A percentile compares a stretch with the other conserved stretches of the same genome.
phyloP scores from a whole-genome alignment of 2,888 invertebrate genomes.

The Lamellibrachia columna region DNA sequence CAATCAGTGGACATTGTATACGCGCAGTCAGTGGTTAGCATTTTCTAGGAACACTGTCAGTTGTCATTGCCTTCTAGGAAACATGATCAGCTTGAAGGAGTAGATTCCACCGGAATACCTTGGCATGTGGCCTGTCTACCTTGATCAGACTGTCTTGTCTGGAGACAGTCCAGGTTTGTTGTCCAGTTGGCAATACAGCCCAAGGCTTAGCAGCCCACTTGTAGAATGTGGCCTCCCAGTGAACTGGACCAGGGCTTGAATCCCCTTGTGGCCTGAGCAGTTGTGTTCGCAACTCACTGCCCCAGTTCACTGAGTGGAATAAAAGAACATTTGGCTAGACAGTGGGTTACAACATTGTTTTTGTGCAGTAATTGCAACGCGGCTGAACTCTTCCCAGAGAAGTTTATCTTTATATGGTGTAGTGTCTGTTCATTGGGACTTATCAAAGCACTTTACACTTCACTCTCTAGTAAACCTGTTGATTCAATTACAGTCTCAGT shows the following conservation, averaged over 20 bases:
- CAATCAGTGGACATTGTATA: too few species aligned
- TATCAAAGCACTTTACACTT: background rate
- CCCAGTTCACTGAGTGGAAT: background rate
- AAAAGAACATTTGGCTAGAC: background rate
- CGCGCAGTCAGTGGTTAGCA: too few species aligned
- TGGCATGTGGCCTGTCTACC: background rate
- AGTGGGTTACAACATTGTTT: background rate
- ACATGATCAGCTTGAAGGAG: background rate
- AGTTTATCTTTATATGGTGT: background rate
- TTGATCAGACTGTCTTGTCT: slow-evolving; percentile 8
- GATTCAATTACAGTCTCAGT: background rate
- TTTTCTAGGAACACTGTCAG: too few species aligned
- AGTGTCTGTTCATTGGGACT: background rate
- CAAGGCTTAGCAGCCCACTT: background rate
- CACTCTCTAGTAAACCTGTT: background rate
- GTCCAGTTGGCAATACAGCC: background rate
- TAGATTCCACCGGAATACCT: background rate
- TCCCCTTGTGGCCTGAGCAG: background rate
- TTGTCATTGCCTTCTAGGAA: background rate
- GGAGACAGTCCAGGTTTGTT: background rate
- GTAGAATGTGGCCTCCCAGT: background rate
- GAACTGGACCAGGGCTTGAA: background rate
- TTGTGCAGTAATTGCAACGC: background rate
- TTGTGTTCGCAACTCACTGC: background rate
- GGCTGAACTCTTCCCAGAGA: background rate